phyloP scores from a whole-genome alignment of 2,797 vertebrate genomes.

The Caiman crocodilus region DNA sequence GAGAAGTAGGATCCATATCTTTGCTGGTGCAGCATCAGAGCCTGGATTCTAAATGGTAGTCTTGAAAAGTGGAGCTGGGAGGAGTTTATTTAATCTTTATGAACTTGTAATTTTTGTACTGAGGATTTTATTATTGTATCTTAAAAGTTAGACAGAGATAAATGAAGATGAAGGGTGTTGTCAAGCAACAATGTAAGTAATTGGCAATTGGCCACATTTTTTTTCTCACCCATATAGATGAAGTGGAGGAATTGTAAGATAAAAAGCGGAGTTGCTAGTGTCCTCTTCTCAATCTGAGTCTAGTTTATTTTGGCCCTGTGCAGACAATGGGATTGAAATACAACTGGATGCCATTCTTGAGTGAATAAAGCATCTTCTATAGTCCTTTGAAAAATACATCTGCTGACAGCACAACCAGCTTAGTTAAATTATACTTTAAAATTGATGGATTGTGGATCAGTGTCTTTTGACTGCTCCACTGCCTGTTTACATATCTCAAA shows the following conservation, averaged over 20 bases:
- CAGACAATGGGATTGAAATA: neutral
- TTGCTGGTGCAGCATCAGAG: neutral
- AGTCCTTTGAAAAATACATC: neutral
- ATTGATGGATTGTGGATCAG: neutral
- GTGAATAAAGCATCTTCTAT: neutral
- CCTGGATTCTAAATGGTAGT: constrained; percentile 33
- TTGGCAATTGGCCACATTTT: constrained; percentile 39
- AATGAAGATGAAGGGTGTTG: constrained; percentile 48
- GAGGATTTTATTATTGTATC: constrained; percentile 58
- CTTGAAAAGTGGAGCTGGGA: constrained; percentile 40
- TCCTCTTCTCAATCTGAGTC: neutral
- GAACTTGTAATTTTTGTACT: constrained; percentile 62
- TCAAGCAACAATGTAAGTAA: constrained; percentile 51
- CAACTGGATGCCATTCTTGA: constrained; percentile 2
- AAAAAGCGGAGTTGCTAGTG: constrained; percentile 2
- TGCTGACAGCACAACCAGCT: neutral
- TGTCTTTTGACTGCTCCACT: constrained; percentile 11
- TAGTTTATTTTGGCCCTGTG: neutral
- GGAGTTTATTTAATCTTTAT: constrained; percentile 69
- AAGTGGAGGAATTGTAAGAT: constrained; percentile 25
- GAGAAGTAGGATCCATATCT: constrained; percentile 37
- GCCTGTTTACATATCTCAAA: neutral
- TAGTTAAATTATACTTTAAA: constrained; percentile 14
- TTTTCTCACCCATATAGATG: neutral
- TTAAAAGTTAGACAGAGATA: constrained; percentile 64